Evolutionary conservation across 2,113 vertebrate species (phyloP).

Genomic region (Varanus komodoensis): DNA sequence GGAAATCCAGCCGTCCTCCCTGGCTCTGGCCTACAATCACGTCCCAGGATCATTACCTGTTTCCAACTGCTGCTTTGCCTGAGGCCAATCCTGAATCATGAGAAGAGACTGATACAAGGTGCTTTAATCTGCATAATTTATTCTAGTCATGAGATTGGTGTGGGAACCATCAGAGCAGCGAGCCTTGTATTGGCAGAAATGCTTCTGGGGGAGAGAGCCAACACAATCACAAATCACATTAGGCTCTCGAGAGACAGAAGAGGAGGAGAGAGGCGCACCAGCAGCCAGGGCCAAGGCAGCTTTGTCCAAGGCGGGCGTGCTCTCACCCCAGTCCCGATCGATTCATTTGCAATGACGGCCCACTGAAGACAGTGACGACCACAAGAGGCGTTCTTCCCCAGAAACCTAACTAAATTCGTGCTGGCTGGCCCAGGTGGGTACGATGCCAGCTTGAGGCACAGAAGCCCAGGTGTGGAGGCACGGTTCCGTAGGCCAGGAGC

Average conservation of each 20-base stretch:
- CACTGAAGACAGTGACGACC: background rate
- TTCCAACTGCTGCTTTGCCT: background rate
- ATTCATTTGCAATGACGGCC: background rate
- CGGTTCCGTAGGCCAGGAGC: background rate
- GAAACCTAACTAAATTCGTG: background rate
- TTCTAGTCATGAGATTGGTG: background rate
- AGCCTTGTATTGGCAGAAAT: background rate
- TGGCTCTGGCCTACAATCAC: background rate
- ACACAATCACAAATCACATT: background rate
- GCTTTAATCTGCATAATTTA: background rate
- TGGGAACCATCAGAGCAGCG: background rate
- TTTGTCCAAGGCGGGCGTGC: background rate
- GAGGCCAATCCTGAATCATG: background rate
- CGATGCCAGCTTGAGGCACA: background rate
- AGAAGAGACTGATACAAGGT: background rate
- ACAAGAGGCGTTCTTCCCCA: background rate
- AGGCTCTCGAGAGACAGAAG: background rate
- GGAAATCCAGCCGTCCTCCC: background rate
- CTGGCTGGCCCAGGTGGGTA: background rate
- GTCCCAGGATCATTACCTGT: background rate
- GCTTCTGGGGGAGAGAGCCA: background rate
- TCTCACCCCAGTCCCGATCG: background rate
- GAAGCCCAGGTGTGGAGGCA: background rate
- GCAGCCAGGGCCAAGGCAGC: background rate
- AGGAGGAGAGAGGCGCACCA: background rate